Base-by-base conservation (phyloP, 1,140 invertebrate genomes). In the Dendrolimus kikuchii region DNA sequence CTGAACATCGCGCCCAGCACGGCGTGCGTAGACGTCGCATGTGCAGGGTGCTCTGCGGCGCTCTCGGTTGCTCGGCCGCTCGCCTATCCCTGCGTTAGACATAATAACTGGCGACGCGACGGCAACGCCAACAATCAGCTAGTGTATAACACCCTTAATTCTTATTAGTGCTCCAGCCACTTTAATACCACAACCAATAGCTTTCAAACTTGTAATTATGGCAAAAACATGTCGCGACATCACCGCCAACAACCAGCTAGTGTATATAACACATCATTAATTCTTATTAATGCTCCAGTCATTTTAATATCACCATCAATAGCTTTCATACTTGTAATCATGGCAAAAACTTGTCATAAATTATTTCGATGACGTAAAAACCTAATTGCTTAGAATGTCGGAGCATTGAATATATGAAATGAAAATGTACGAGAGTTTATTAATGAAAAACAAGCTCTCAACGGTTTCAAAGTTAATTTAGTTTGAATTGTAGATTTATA, bases 21-120 rank as follows among this genome's bases (percentile, higher is more conserved):
- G 92, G 92, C 79, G 91, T 92, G 85, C 92, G 90, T 80, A 93
- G 91, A 70, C 91, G 90, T 81, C 92, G 89, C 87, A 88, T 90
- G 87, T 90, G 91, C 47, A 88, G 81, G 39, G 82, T 72, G 42
- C 76, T 58, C 23, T 77, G 77, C 67, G 81, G 73, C 65, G 70
- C 67, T 5, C 81, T 69, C 38, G 80, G 76, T 74, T 76, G 81
- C 79, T 80, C 82, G 8, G 64, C 65, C 40, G 53, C 71, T 69
- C 79, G 68, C 69, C 76, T 84, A 76, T 80, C 74, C 82, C 82
- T 86, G 80, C 75, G 72, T 82, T 76, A 86, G 69, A 84, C 66
- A 82, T 70, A 53, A 82, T 81, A 71, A 82, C 74, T 81, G 75
- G 73, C 71, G 71, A 69, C 71, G 76, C 69, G 67, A 60, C 71